Evolutionary conservation across 2,797 vertebrate species (phyloP), one percentile per base, ranked within the genome.

Genomic region (Phrynocephalus vlangalii): DNA sequence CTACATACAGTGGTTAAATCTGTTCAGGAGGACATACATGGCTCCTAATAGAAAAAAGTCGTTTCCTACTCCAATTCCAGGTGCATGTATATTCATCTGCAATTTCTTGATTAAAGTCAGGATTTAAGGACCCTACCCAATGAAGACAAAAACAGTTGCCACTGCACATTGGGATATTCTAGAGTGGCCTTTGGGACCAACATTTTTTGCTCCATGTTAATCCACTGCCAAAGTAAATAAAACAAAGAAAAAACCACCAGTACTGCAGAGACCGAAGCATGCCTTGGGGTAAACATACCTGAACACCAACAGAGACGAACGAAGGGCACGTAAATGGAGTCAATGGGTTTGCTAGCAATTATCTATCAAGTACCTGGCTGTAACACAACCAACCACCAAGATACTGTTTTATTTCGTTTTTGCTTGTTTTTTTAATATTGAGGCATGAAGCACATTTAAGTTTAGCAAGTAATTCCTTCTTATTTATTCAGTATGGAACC

Each of bases 321-420:
- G 5, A 22, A 24, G 44, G 28, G 63, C 13, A 3, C 8, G 48
- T 67, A 48, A 18, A 28, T 9, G 13, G 6, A 63, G 75, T 30
- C 56, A 71, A 60, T 24, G 50, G 10, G 26, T 33, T 78, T 26
- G 66, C 44, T 5, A 85, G 26, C 90, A 91, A 88, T 70, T 48
- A n/a, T n/a, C 66, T 70, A 91, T 83, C 86, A 70, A 79, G 78
- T 76, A 87, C 83, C 83, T 0, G 66, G 85, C 52, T 92, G 82
- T n/a, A 85, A 84, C 83, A 84, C 85, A 88, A 52, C 44, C 76
- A 83, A 81, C 78, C 88, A 85, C 85, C 90, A 7, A 76, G 77
- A 84, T 71, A 60, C 81, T 48, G 75, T 38, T 33, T 33, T 33
- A 33, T 33, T 33, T 33, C 2, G 33, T 2, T 67, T 83, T 87